Evolutionary conservation across 2,888 invertebrate species (phyloP).

Genomic region (Drosophila nr. perissopoda): DNA sequence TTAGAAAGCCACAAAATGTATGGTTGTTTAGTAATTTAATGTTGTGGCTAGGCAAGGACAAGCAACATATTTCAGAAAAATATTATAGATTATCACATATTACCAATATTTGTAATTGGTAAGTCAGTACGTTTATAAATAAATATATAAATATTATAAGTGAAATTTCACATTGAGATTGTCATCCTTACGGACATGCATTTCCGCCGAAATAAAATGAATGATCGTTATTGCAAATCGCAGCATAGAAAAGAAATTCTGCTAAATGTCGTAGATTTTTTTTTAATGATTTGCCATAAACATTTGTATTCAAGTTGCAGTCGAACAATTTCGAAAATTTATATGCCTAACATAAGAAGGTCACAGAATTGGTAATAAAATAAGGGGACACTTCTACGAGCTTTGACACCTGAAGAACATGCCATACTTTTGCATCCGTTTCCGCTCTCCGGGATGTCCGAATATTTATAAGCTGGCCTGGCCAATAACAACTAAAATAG

Average conservation of each 20-base stretch:
- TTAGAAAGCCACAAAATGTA: background rate
- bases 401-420: constrained; percentile 33
- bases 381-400: constrained; percentile 20
- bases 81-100: background rate
- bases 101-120: background rate
- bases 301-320: background rate
- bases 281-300: constrained; percentile 13
- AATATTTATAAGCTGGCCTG: constrained; percentile 62
- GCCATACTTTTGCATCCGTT: constrained; percentile 49
- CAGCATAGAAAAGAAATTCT: constrained; percentile 1
- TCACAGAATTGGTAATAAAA: constrained; percentile 40
- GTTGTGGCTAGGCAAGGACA: background rate
- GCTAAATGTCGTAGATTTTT: background rate
- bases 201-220: constrained; percentile 2
- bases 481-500: constrained; percentile 10
- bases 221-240: background rate
- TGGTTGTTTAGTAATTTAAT: background rate
- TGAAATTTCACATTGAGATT: constrained; percentile 11
- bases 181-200: background rate
- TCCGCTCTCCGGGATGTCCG: constrained; percentile 42
- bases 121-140: background rate
- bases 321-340: background rate
- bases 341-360: background rate
- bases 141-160: background rate
- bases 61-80: background rate